A percentile compares a stretch with the other conserved stretches of the same genome.
Evolutionary conservation across 2,888 invertebrate genomes (phyloP).

Genomic region (Watsonalla binaria): DNA sequence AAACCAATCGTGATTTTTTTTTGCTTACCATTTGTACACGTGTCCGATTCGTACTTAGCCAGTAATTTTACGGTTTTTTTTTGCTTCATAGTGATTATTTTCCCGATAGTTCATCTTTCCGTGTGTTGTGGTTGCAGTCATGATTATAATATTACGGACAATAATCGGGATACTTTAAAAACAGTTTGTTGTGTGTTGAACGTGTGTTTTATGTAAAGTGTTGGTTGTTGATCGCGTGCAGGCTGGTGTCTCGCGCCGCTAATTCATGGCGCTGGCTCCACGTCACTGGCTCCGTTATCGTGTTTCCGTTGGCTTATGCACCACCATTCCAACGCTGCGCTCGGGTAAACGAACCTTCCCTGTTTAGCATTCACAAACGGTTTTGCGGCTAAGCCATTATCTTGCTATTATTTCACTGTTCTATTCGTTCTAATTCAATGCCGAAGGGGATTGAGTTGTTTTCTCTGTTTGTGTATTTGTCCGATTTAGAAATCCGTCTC

Average conservation of each 20-base stretch:
- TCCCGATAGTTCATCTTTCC: too few species aligned
- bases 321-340: constrained; percentile 24
- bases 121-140: too few species aligned
- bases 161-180: constrained; percentile 14
- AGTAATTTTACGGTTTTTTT: too few species aligned
- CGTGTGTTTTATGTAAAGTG: constrained; percentile 42
- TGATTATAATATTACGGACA: too few species aligned
- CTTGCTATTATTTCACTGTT: constrained; percentile 9
- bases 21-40: too few species aligned
- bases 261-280: constrained; percentile 35
- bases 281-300: constrained; percentile 45
- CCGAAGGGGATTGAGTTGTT: too few species aligned
- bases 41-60: too few species aligned
- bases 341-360: constrained; percentile 40
- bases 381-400: constrained; percentile 18
- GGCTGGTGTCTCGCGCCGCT: constrained; percentile 17
- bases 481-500: too few species aligned
- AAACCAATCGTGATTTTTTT: too few species aligned
- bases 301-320: constrained; percentile 48
- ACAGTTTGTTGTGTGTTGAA: constrained; percentile 38
- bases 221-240: constrained; percentile 39
- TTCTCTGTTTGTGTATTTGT: too few species aligned
- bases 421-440: background rate
- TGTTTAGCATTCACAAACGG: constrained; percentile 28
- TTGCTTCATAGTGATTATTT: too few species aligned